These are phyloP conservation scores for Hydrolagus affinis DNA, from an alignment of 2,113 vertebrate genomes.

Conservation along the genomic window DNA sequence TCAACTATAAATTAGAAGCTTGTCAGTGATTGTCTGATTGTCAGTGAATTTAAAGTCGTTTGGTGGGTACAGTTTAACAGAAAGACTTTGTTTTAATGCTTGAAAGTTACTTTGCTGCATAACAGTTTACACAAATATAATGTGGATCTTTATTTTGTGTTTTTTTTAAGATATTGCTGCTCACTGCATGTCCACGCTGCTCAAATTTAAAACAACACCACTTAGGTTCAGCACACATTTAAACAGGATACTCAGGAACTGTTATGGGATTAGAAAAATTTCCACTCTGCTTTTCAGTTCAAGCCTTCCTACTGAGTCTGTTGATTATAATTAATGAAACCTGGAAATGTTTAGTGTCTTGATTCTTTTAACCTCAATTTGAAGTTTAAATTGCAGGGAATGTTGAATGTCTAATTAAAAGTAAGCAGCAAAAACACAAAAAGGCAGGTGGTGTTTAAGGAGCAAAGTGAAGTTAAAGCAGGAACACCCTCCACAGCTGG, in stretches of 20 bases:
- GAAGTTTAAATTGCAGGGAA: neutral
- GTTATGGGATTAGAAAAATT: neutral
- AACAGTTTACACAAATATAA: neutral
- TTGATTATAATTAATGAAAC: neutral
- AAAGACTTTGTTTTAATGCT: too few relatives aligned
- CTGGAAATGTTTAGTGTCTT: neutral
- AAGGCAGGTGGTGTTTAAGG: too few relatives aligned
- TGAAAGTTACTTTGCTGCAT: neutral
- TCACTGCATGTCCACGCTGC: neutral
- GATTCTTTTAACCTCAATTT: neutral
- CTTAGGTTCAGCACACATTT: neutral
- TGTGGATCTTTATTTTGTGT: neutral
- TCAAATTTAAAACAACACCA: slow-evolving; percentile 1
- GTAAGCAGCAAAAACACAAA: neutral
- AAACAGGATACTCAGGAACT: neutral
- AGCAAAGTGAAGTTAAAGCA: neutral
- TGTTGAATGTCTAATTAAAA: neutral
- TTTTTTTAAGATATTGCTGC: neutral
- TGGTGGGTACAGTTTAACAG: too few relatives aligned
- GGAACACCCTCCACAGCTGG: too few relatives aligned
- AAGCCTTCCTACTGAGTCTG: neutral
- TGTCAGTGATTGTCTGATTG: too few relatives aligned
- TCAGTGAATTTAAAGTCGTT: too few relatives aligned
- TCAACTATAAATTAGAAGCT: neutral
- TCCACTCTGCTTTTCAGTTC: neutral